Conservation (phyloP, 2,888 invertebrate genomes). For the Aleiodes leptofemur region DNA sequence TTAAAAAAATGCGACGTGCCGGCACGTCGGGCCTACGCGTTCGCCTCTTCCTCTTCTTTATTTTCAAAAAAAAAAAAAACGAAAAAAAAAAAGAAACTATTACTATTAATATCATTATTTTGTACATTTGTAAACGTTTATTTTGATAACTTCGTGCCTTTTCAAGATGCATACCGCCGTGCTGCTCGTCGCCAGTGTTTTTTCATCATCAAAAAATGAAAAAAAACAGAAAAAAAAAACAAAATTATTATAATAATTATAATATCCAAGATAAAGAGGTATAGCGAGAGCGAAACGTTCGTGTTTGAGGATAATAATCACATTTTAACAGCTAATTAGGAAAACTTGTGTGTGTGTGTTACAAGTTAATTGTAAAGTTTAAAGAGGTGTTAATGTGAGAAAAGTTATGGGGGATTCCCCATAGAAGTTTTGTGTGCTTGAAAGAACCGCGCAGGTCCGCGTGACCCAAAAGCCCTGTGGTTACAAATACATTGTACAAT, state of each 20-base stretch:
- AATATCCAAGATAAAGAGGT: not conserved
- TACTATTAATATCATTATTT: constrained; percentile 28
- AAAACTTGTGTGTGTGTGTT: not conserved
- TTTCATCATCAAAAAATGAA: not conserved
- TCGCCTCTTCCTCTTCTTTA: constrained; percentile 26
- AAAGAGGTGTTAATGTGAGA: constrained; percentile 9
- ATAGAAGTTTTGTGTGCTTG: constrained; percentile 20
- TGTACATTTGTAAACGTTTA: constrained; percentile 34
- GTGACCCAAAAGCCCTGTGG: constrained; percentile 26
- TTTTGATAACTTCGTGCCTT: constrained; percentile 46
- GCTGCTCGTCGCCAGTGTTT: constrained; percentile 22
- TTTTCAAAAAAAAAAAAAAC: not conserved
- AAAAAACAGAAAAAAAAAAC: not conserved
- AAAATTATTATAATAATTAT: not conserved
- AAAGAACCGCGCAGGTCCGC: constrained; percentile 37
- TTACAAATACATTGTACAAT: constrained; percentile 32
- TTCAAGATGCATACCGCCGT: constrained; percentile 30
- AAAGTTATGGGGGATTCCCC: not conserved
- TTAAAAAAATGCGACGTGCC: constrained; percentile 24
- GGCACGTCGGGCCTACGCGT: constrained; percentile 30
- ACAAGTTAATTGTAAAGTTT: constrained; percentile 1
- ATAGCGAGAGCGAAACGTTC: not conserved
- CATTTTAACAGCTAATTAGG: not conserved
- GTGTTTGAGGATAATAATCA: not conserved
- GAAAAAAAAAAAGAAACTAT: not conserved